Base-by-base conservation (phyloP, 2,113 vertebrate species). In the Ammodytes dubius region DNA sequence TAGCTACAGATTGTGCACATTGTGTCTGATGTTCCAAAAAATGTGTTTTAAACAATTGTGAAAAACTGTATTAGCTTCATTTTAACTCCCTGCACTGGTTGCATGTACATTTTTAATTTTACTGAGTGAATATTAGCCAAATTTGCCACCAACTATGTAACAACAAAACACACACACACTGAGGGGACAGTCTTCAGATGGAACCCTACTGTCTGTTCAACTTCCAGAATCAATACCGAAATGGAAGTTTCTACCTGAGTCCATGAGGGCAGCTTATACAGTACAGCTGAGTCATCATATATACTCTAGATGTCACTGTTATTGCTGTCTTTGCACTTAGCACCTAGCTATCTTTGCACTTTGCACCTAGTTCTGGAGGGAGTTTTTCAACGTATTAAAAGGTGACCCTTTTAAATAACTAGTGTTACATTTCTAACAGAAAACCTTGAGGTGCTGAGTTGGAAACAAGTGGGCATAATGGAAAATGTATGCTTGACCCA, bases 81-180 rank as follows among this genome's bases (percentile, higher is more conserved):
- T 80, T 61, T n/a, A 65, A 73, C 5, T 76, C 19, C 39, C 54
- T 70, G 61, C 46, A 40, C 43, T 50, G n/a, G n/a, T 64, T 61
- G 37, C 64, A 39, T 43, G 7, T 66, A 81, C 43, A 77, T 66
- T 79, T 71, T 43, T 66, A 15, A 76, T 57, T 60, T 57, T 0
- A 37, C 56, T 45, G 47, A 63, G 79, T 73, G 53, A 42, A 15
- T 68, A 72, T 61, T 4, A 56, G 42, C 6, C 54, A 49, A 47
- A 58, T 46, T 63, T 56, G 15, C 27, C 40, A 7, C 6, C 17
- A 40, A 56, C 39, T 35, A 19, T 54, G 66, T 54, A n/a, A n/a
- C 17, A 53, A 35, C 15, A 37, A 14, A 59, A 17, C 50, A 50
- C 39, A 65, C 58, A 27, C 27, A 71, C 12, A 53, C 6, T 37